A percentile compares a stretch with the other conserved stretches of the same genome.
Conservation (phyloP, 1,140 invertebrate genomes). For the Cepaea nemoralis region DNA sequence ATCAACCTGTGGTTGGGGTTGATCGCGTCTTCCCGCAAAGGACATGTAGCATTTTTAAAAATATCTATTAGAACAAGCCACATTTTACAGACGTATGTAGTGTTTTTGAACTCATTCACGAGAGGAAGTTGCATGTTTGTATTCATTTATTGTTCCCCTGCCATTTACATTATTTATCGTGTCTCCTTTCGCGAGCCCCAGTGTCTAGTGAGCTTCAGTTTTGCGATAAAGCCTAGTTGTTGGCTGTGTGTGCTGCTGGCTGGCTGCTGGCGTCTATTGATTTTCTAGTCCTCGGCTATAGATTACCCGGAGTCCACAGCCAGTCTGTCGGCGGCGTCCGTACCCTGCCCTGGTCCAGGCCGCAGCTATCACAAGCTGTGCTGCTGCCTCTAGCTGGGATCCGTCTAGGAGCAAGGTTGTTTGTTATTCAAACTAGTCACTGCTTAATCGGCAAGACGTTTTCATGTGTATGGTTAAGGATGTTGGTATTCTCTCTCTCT, state of each 20-base stretch:
- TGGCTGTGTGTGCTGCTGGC: too few relatives aligned
- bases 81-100: too few relatives aligned
- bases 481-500: too few relatives aligned
- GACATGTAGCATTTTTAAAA: too few relatives aligned
- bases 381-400: background rate
- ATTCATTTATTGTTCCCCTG: background rate
- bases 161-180: background rate
- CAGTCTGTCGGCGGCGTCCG: slow-evolving; percentile 24
- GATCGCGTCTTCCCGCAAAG: too few relatives aligned
- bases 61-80: too few relatives aligned
- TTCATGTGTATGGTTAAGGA: too few relatives aligned
- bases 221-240: slow-evolving; percentile 44
- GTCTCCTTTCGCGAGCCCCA: slow-evolving; percentile 16
- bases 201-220: slow-evolving; percentile 35
- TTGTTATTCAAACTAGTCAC: background rate
- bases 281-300: slow-evolving; percentile 43
- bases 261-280: slow-evolving; percentile 41
- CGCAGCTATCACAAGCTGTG: slow-evolving; percentile 39
- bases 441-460: background rate
- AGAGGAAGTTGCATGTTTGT: too few relatives aligned
- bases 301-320: slow-evolving; percentile 40
- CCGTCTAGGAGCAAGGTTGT: slow-evolving; percentile 17
- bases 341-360: slow-evolving; percentile 24
- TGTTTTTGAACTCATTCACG: too few relatives aligned
- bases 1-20: too few relatives aligned